A percentile compares a stretch with the other conserved stretches of the same genome.
Conservation (phyloP, 2,113 vertebrate genomes). For the Oreochromis spilurus region DNA sequence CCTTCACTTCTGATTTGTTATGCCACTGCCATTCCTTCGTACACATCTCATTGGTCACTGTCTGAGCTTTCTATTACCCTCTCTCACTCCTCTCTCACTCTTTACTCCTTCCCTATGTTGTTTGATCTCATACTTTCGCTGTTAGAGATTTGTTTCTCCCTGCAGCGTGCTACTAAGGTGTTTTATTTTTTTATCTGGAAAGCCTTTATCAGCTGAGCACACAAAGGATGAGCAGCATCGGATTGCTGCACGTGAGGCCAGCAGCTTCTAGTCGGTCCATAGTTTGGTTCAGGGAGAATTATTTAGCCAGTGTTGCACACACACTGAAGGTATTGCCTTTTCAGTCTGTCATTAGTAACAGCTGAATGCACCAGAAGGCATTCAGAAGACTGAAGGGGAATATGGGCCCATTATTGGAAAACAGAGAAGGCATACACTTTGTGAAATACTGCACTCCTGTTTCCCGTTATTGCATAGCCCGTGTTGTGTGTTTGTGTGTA, state of each 20-base stretch:
- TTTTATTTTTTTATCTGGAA: constrained; percentile 4
- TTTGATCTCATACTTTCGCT: constrained; percentile 50
- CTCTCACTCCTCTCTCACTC: not conserved
- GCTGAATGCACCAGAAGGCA: constrained; percentile 18
- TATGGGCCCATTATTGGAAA: constrained; percentile 17
- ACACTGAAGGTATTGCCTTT: constrained; percentile 4
- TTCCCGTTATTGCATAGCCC: not conserved
- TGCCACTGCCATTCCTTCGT: constrained; percentile 27
- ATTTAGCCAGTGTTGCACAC: constrained; percentile 4
- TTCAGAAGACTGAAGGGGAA: not conserved
- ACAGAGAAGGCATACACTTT: not conserved
- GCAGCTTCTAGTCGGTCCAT: not conserved
- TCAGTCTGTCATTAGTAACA: constrained; percentile 45
- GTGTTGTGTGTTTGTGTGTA: not conserved
- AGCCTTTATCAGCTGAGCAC: constrained; percentile 32
- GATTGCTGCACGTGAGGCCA: constrained; percentile 1
- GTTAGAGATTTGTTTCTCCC: constrained; percentile 42
- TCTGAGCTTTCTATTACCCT: constrained; percentile 57
- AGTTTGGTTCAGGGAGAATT: constrained; percentile 1
- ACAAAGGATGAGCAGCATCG: not conserved
- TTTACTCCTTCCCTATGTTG: not conserved
- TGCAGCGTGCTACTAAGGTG: constrained; percentile 6
- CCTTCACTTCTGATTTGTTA: constrained; percentile 49
- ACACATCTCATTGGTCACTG: constrained; percentile 62
- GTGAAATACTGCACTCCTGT: constrained; percentile 12